Evolutionary conservation across 2,888 invertebrate species (phyloP).

Genomic region (Yponomeuta malinellus): DNA sequence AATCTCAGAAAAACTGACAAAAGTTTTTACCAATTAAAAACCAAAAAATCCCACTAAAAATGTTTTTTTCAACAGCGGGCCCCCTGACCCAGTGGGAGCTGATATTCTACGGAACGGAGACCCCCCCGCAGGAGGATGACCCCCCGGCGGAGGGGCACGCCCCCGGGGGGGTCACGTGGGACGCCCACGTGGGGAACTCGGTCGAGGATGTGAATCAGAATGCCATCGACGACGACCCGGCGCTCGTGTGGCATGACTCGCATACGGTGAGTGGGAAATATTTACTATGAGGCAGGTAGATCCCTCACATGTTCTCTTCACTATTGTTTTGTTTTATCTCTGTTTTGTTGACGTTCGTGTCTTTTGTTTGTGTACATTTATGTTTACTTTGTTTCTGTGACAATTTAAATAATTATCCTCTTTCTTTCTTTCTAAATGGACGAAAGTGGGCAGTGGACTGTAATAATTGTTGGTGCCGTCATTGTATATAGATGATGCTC

Average conservation of each 20-base stretch:
- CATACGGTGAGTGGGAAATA: conserved; percentile 71
- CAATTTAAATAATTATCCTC: too few relatives aligned
- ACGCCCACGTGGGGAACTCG: conserved; percentile 34
- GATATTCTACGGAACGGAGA: conserved; percentile 87
- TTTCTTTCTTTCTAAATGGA: too few relatives aligned
- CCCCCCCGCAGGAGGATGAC: conserved; percentile 76
- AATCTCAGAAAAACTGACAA: too few relatives aligned
- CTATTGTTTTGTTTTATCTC: too few relatives aligned
- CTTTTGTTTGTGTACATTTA: too few relatives aligned
- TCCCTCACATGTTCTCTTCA: too few relatives aligned
- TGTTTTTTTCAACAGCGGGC: conserved; percentile 54
- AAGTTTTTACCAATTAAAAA: neutral
- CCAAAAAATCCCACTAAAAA: neutral
- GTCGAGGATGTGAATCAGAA: conserved; percentile 77
- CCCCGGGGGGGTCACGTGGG: conserved; percentile 35
- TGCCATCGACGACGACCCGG: conserved; percentile 73
- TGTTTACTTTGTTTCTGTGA: too few relatives aligned
- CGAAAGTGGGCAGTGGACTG: too few relatives aligned
- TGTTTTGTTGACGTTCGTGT: too few relatives aligned
- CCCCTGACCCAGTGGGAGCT: conserved; percentile 86
- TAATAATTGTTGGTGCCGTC: too few relatives aligned
- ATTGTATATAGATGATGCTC: too few relatives aligned
- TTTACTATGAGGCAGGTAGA: neutral
- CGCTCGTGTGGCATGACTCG: conserved; percentile 77
- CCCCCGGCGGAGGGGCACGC: conserved; percentile 78